These are phyloP conservation scores for Sceliomorpha sp. DNA, from an alignment of 2,888 invertebrate genomes.

Conservation along the genomic window DNA sequence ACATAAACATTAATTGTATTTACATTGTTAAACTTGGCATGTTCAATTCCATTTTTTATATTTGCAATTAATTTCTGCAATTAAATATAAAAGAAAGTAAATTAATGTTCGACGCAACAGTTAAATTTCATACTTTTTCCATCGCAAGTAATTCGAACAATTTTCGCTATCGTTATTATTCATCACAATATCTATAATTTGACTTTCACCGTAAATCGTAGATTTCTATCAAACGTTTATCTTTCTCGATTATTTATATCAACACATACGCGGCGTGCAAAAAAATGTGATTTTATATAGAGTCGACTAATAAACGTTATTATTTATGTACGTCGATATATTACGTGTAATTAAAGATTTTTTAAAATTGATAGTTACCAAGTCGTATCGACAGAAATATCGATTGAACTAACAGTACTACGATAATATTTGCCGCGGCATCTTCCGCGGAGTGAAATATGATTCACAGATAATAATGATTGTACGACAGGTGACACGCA, in stretches of 20 bases:
- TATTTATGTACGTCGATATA: too few relatives aligned
- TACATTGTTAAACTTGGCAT: too few relatives aligned
- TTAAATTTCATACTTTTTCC: too few relatives aligned
- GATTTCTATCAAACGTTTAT: neutral
- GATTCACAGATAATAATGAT: constrained; percentile 2
- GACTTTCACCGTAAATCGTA: neutral
- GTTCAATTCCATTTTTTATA: neutral
- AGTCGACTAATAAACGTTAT: too few relatives aligned
- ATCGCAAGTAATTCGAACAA: neutral
- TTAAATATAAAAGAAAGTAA: neutral
- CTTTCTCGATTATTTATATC: neutral
- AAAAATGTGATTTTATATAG: neutral
- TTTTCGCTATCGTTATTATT: neutral
- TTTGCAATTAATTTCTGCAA: neutral
- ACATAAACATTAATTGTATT: too few relatives aligned
- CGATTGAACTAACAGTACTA: neutral
- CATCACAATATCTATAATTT: too few relatives aligned
- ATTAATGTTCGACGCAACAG: too few relatives aligned
- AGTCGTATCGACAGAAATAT: neutral
- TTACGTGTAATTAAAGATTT: neutral
- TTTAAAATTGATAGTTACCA: neutral
- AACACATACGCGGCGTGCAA: too few relatives aligned
- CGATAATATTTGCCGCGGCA: neutral
- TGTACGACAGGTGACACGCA: neutral
- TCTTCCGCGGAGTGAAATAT: neutral